Evolutionary conservation across 2,113 vertebrate species (phyloP), one percentile per base, ranked within the genome.

Genomic region (Pungitius pungitius): DNA sequence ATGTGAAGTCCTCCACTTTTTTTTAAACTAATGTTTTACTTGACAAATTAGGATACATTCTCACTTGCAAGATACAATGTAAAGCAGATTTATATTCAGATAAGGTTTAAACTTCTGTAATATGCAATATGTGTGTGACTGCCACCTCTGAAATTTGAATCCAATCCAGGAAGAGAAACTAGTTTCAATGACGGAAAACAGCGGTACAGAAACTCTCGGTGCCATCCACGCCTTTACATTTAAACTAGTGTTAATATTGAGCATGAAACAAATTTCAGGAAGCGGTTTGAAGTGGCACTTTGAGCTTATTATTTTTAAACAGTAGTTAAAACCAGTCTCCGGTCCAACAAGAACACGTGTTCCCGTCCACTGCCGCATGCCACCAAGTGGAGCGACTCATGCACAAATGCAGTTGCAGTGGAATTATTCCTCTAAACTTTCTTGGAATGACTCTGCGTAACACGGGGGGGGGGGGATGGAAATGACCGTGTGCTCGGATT

Each of bases 401-500:
- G 18, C 22, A 57, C 18, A 49, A 56, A 39, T 37, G 17, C 61
- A n/a, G n/a, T n/a, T 18, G 24, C 10, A 0, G 4, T 56, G 18
- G 67, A 69, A 35, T 8, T 1, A 55, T 55, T 64, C 57, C 51
- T 54, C 12, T 2, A 68, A 76, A 75, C n/a, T 39, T 81, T 67
- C 47, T 24, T 27, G 24, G 58, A 73, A 58, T 54, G 65, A 79
- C 69, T 85, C 55, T 56, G 60, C 62, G 57, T 11, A 55, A 1
- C 49, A 27, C 1, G n/a, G 51, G 59, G 47, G 69, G 42, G 14
- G n/a, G n/a, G n/a, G n/a, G n/a, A n/a, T 30, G 30, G 30, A 35
- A 35, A 35, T n/a, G n/a, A 67, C 69, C 69, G 7, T 33, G 22
- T 56, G 59, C 40, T 52, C 57, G 27, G 17, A 85, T 84, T 76